These are phyloP conservation scores for Carettochelys insculpta DNA, from an alignment of 2,113 vertebrate species.

Conservation along the genomic window DNA sequence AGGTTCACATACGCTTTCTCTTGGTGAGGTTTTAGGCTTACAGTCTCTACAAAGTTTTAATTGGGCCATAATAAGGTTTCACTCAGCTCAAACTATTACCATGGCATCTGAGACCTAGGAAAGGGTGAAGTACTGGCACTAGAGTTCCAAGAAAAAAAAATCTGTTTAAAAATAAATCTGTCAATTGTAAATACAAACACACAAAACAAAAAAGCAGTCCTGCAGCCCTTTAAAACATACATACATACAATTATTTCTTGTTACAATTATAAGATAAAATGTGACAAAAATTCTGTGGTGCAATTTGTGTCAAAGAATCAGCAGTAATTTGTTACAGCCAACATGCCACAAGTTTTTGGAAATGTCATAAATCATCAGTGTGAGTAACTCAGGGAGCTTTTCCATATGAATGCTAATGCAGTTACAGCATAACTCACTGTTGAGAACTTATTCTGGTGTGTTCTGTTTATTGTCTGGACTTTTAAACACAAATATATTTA, in stretches of 20 bases:
- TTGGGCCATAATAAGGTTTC: background rate
- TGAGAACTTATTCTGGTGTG: background rate
- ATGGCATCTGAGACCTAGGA: background rate
- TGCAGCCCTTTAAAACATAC: too few species aligned
- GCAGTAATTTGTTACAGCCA: background rate
- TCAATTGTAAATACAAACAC: background rate
- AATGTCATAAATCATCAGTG: background rate
- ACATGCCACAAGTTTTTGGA: background rate
- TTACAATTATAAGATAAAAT: background rate
- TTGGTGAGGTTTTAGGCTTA: background rate
- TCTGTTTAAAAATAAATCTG: background rate
- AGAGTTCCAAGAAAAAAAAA: background rate
- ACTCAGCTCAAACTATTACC: background rate
- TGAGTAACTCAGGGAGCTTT: background rate
- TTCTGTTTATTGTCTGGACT: background rate
- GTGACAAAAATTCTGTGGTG: background rate
- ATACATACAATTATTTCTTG: background rate
- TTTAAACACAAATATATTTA: background rate
- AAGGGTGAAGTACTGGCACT: background rate
- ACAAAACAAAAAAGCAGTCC: too few species aligned
- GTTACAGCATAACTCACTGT: rapidly evolving
- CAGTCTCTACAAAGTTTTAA: background rate
- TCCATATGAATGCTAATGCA: background rate
- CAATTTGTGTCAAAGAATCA: background rate
- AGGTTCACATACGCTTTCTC: background rate